phyloP scores from a whole-genome alignment of 2,113 vertebrate genomes.

The Chionomys nivalis region DNA sequence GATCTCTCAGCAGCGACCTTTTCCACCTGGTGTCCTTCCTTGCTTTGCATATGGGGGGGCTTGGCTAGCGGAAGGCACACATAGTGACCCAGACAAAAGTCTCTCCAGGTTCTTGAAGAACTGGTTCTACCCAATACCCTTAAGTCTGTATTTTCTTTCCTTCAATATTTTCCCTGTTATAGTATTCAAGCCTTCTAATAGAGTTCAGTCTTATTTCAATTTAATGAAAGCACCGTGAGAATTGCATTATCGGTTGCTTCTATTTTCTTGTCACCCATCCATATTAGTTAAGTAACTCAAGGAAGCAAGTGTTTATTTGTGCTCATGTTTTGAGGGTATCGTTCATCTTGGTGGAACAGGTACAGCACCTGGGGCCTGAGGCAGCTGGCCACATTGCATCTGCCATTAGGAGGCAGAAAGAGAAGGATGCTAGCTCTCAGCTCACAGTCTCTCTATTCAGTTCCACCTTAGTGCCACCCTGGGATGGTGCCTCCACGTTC shows the following conservation, averaged over 20 bases:
- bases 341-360: neutral
- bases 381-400: accelerated
- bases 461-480: neutral
- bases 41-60: too few relatives aligned
- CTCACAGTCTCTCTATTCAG: neutral
- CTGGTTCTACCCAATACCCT: neutral
- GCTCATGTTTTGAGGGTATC: accelerated
- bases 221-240: neutral
- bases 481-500: neutral
- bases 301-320: neutral
- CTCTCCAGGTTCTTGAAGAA: neutral
- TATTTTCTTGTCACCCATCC: neutral
- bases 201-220: neutral
- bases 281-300: neutral
- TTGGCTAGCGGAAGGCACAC: neutral
- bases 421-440: accelerated
- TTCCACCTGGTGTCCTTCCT: neutral
- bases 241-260: neutral
- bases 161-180: neutral
- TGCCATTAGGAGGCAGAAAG: neutral
- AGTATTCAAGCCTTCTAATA: neutral
- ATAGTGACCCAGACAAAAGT: neutral
- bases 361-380: accelerated
- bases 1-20: neutral
- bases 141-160: neutral